These are phyloP conservation scores for Lemur catta DNA, from an alignment of 2,797 vertebrate species.

Conservation along the genomic window DNA sequence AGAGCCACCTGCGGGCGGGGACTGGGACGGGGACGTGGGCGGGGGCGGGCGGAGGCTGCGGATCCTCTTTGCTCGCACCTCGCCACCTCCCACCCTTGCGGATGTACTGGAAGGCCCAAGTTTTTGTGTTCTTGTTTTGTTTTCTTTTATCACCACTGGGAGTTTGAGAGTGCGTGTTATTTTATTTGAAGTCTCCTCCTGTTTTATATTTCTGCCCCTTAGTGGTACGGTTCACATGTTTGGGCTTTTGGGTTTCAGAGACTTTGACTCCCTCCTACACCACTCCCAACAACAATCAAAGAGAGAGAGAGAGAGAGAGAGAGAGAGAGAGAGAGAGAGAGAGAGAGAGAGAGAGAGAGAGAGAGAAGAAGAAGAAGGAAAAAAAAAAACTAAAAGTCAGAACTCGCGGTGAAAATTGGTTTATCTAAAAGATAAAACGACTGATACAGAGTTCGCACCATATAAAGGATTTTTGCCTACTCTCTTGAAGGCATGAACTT, in stretches of 20 bases:
- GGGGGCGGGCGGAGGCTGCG: background rate
- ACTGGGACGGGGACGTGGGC: background rate
- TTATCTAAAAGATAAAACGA: conserved; percentile 22
- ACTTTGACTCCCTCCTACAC: background rate
- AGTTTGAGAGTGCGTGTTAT: background rate
- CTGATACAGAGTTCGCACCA: background rate
- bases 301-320: background rate
- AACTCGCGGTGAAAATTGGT: background rate
- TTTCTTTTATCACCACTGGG: conserved; percentile 3
- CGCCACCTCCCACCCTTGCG: background rate
- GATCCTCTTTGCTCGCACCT: background rate
- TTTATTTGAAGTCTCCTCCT: background rate
- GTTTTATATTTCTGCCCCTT: background rate
- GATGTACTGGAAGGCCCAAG: background rate
- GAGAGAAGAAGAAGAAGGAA: background rate
- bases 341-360: background rate
- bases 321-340: background rate
- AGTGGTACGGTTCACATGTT: background rate
- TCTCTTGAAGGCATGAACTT: background rate
- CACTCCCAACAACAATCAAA: background rate
- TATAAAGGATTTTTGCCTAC: conserved; percentile 15
- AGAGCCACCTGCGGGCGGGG: conserved; percentile 45
- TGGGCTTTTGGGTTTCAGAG: background rate
- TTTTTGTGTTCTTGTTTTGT: background rate
- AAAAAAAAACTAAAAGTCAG: background rate